Evolutionary conservation across 2,113 vertebrate genomes (phyloP).

Genomic region (Pelecanus crispus): DNA sequence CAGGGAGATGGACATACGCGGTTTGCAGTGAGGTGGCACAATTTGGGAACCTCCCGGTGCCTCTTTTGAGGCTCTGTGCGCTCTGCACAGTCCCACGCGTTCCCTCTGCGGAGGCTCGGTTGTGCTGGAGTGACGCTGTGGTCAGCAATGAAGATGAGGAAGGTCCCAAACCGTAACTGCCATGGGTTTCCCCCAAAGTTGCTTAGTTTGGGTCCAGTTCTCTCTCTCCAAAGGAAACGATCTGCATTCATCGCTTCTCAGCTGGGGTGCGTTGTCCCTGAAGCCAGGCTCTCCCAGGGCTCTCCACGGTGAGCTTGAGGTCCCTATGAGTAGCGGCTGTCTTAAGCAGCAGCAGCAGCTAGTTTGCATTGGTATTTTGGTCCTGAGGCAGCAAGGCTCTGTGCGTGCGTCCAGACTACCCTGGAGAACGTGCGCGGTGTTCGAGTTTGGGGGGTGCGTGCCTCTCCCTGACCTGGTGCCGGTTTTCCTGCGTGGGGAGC

Average conservation of each 20-base stretch:
- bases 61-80: neutral
- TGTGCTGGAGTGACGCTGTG: neutral
- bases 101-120: neutral
- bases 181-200: neutral
- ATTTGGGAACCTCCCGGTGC: neutral
- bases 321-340: neutral
- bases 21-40: neutral
- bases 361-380: neutral
- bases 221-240: neutral
- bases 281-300: neutral
- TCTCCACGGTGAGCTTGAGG: neutral
- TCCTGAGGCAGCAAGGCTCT: neutral
- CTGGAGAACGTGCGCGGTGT: neutral
- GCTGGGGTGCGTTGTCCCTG: neutral
- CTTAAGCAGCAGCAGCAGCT: neutral
- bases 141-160: neutral
- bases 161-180: neutral
- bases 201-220: neutral
- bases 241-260: fast-evolving
- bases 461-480: neutral
- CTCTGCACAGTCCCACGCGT: fast-evolving
- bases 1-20: fast-evolving
- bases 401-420: neutral
- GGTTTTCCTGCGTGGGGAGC: neutral
- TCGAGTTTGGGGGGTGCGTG: too few relatives aligned